Base-by-base conservation (phyloP, 2,888 invertebrate species). In the Cryptus armator region DNA sequence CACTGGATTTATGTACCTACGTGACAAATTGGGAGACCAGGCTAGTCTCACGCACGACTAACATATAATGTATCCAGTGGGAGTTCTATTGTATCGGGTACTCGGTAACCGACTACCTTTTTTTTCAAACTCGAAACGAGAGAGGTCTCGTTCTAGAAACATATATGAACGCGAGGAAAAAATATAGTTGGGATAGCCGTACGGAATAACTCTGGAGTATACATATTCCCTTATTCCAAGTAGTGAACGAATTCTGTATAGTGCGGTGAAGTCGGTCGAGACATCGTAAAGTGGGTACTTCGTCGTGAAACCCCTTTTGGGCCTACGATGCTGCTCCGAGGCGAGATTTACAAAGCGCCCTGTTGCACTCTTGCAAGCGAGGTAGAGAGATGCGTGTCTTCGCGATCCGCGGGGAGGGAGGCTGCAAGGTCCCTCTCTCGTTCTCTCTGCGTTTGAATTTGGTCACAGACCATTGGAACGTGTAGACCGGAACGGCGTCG, bases 381-480 rank as follows among this genome's bases (percentile, higher is more conserved):
- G 59, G 51, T 51, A 70, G 68, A 46, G 46, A 62, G 51, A 74
- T 64, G 70, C 48, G 48, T 71, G 64, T 80, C 16, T 32, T 43
- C 16, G 80, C 19, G 48, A 43, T 53, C 67, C 71, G 37, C 51
- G 56, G 44, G 46, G 68, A 43, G 14, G 43, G 64, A 70, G 14
- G 24, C 14, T 12, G 14, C 16, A 43, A 32, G 44, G 32, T 37
- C 44, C 44, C 43, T 16, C 59, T 85, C 82, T 46, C 56, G 59
- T 68, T 68, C 87, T 78, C 86, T 78, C 67, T 83, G 71, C 72
- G 85, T 79, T 88, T 87, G 89, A 88, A 89, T 89, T 90, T 87
- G 88, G 90, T 89, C 90, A 89, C 88, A 87, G 88, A 83, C 89
- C 87, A 89, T 90, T 88, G 89, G 89, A 76, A 84, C 70, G 77